A percentile compares a stretch with the other conserved stretches of the same genome.
Conservation (phyloP, 2,797 vertebrate species). For the Heteromormyrus szaboi region DNA sequence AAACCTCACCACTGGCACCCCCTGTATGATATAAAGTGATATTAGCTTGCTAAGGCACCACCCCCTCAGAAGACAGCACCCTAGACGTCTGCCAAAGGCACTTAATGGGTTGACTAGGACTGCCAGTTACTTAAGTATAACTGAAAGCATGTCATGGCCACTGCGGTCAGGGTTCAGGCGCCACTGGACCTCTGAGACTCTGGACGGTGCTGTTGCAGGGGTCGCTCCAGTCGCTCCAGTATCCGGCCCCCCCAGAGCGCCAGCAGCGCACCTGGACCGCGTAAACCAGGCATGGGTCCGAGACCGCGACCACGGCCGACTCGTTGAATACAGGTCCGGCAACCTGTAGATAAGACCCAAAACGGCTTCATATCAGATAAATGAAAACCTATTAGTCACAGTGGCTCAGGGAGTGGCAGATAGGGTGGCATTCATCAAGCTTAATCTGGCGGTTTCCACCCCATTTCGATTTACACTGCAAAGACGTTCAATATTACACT, state of each 20-base stretch:
- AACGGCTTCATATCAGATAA: neutral
- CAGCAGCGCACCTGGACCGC: slow-evolving; percentile 71
- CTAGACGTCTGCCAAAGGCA: neutral
- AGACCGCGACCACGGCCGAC: slow-evolving; percentile 46
- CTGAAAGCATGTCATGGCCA: neutral
- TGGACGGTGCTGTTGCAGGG: slow-evolving; percentile 53
- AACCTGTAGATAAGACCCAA: slow-evolving; percentile 51
- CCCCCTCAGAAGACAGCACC: neutral
- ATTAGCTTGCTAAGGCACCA: neutral
- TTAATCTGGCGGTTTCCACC: neutral
- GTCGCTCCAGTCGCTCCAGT: slow-evolving; percentile 84
- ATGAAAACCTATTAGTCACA: neutral
- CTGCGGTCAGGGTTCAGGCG: neutral
- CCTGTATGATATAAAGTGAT: neutral
- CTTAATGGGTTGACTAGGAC: neutral
- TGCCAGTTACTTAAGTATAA: neutral
- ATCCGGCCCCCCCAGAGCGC: slow-evolving; percentile 51
- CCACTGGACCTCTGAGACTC: slow-evolving; percentile 69
- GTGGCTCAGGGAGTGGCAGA: neutral
- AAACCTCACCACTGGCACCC: neutral
- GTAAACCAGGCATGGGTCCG: slow-evolving; percentile 64
- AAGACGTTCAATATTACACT: neutral
- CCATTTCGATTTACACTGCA: neutral
- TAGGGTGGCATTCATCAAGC: neutral
- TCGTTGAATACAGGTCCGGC: slow-evolving; percentile 44